phyloP scores from a whole-genome alignment of 2,113 vertebrate species.

The Madoqua kirkii region DNA sequence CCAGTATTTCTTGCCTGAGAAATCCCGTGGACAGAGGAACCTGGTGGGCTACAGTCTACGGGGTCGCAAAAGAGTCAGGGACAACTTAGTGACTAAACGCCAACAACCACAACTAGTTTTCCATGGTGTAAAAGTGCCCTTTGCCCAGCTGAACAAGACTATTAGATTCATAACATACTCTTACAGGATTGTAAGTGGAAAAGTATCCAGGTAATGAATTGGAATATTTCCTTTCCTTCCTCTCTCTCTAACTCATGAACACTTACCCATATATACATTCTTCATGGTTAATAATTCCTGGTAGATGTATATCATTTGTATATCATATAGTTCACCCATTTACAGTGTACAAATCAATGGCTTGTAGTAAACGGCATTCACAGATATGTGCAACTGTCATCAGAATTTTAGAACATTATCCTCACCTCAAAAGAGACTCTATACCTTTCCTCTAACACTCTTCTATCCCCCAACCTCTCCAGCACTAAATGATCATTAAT shows the following conservation, averaged over 20 bases:
- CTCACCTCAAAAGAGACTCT: neutral
- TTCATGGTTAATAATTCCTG: neutral
- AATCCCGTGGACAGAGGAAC: neutral
- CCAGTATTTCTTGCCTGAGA: neutral
- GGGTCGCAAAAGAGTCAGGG: neutral
- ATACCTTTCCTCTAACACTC: neutral
- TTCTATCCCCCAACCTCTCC: fast-evolving
- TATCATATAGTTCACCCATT: neutral
- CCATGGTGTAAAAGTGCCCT: neutral
- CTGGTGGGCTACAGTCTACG: fast-evolving
- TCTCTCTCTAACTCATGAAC: neutral
- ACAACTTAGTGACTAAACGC: neutral
- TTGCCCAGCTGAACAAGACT: neutral
- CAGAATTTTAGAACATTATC: neutral
- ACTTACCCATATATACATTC: neutral
- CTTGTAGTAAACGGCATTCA: neutral
- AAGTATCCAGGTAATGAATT: neutral
- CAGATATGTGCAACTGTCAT: neutral
- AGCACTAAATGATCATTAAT: neutral
- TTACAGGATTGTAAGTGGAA: neutral
- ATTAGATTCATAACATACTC: neutral
- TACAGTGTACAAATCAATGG: neutral
- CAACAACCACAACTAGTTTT: neutral
- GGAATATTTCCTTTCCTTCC: neutral
- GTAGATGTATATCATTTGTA: neutral